Evolutionary conservation across 2,797 vertebrate species (phyloP).

Genomic region (Brachymystax lenok): DNA sequence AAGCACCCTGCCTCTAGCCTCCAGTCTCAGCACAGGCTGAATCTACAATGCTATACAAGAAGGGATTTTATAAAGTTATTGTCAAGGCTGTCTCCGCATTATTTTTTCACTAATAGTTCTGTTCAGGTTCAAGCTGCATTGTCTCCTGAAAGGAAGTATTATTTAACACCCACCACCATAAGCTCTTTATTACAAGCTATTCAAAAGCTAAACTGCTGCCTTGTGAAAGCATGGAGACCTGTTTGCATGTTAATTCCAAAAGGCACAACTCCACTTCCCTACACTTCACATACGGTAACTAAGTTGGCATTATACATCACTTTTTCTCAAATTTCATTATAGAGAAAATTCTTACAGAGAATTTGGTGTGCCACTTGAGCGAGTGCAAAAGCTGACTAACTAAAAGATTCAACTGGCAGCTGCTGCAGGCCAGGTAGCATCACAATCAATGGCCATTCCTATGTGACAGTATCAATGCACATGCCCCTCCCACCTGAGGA

Average conservation of each 20-base stretch:
- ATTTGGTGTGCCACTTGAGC: constrained; percentile 33
- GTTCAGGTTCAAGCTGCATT: constrained; percentile 32
- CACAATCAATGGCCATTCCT: constrained; percentile 31
- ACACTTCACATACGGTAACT: not conserved
- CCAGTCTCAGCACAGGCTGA: constrained; percentile 24
- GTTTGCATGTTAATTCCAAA: not conserved
- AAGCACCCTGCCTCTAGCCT: constrained; percentile 44
- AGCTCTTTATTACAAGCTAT: not conserved
- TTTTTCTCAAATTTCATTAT: constrained; percentile 5
- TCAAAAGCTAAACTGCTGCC: not conserved
- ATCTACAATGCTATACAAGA: constrained; percentile 40
- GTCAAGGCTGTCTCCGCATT: constrained; percentile 39
- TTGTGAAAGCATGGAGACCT: not conserved
- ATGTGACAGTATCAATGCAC: too few species aligned
- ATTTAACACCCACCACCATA: not conserved
- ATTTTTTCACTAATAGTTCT: constrained; percentile 42
- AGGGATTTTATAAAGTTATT: constrained; percentile 34
- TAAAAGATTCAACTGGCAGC: constrained; percentile 29
- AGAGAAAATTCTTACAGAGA: constrained; percentile 5
- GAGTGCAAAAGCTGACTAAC: constrained; percentile 16
- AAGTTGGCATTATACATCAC: not conserved
- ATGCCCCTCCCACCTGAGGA: too few species aligned
- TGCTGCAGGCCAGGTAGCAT: constrained; percentile 6
- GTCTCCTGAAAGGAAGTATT: constrained; percentile 16
- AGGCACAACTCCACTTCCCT: not conserved